A percentile compares a stretch with the other conserved stretches of the same genome.
These are phyloP conservation scores for Manacus vitellinus DNA, from an alignment of 2,113 vertebrate species.

Conservation along the genomic window DNA sequence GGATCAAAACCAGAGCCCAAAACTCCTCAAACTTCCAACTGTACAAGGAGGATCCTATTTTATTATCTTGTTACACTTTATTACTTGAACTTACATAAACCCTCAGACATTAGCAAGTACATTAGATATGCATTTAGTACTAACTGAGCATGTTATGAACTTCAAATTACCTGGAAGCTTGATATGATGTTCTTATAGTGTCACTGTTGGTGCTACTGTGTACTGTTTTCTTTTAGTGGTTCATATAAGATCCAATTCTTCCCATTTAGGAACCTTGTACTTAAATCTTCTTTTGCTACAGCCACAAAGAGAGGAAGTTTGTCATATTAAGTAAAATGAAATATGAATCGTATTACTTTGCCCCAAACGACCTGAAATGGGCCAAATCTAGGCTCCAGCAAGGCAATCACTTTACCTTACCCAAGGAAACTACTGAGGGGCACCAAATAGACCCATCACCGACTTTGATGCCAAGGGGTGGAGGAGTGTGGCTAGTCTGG, in stretches of 20 bases:
- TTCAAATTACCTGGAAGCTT: background rate
- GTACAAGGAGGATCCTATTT: background rate
- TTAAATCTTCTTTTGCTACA: background rate
- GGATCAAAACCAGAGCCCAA: background rate
- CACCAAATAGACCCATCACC: background rate
- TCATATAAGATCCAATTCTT: background rate
- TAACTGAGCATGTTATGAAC: background rate
- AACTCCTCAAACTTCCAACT: background rate
- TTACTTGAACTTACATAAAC: background rate
- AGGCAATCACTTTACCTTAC: background rate
- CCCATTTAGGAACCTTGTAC: background rate
- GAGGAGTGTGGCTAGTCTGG: background rate
- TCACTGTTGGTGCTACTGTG: accelerated
- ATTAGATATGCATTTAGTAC: background rate
- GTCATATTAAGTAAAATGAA: background rate
- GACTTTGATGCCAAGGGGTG: background rate
- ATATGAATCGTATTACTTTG: background rate
- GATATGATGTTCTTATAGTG: background rate
- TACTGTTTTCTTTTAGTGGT: background rate
- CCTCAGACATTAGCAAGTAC: background rate
- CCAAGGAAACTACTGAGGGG: background rate
- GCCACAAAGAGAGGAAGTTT: background rate
- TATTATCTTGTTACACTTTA: background rate
- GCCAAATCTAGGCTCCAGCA: background rate
- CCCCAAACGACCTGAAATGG: background rate